Base-by-base conservation (phyloP, 1,140 invertebrate genomes). In the Drosophila auraria region DNA sequence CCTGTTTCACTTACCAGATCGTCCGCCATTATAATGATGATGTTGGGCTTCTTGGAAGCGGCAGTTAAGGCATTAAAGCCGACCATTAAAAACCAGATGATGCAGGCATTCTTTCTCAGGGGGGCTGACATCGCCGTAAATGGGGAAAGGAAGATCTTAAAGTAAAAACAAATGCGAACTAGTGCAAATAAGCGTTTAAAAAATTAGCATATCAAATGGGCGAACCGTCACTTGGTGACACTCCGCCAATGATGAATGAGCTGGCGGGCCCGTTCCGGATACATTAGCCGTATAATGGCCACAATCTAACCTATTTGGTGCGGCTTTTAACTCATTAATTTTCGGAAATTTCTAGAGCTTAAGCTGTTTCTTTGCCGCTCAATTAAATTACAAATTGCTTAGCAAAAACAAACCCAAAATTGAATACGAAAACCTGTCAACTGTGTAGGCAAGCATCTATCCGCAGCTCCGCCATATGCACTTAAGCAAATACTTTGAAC, bases 11-110 rank as follows among this genome's bases (percentile, higher is more conserved):
- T 87, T 80, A 95, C 95, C 93, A 95, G 81, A 92, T 95, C 95
- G 80, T 95, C 95, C 3, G 94, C 95, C 56, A 95, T 78, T 61
- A 95, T 94, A 53, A 95, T 90, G n/a, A 95, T 86, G 36, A 95
- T 94, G 84, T 95, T 92, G 5, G 95, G 94, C 25, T 62, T 80
- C 15, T 54, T 47, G 38, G 69, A 73, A 53, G 45, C n/a, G 23
- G 6, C 60, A 50, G 42, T 42, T 42, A 58, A 14, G 5, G 40
- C 23, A 14, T 66, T 25, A 25, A 23, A 68, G 4, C 27, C 17
- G 8, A 62, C 9, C 47, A n/a, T 17, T 38, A 80, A 38, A 33
- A 59, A 45, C 47, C 56, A 44, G n/a, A 36, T 54, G 33, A 73
- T 50, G 30, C 40, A 30, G 27, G 25, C 51, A 68, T 47, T 47